These are phyloP conservation scores for Phania funesta DNA, from an alignment of 2,888 invertebrate genomes.

Conservation along the genomic window DNA sequence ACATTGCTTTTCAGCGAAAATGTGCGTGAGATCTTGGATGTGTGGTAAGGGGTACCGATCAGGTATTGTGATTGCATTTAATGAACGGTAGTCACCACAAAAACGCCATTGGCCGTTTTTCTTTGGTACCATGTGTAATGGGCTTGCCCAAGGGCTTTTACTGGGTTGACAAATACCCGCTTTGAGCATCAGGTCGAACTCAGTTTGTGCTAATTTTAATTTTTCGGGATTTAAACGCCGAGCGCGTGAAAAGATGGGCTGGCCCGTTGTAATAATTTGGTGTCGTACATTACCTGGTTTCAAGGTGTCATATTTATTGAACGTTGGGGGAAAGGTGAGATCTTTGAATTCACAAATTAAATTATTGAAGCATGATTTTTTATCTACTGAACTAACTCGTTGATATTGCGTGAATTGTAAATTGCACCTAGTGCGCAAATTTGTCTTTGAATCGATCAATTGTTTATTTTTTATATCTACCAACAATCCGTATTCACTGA, in stretches of 20 bases:
- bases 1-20: slow-evolving; percentile 39
- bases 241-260: slow-evolving; percentile 36
- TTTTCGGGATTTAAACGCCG: slow-evolving; percentile 40
- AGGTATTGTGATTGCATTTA: slow-evolving; percentile 23
- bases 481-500: slow-evolving; percentile 20
- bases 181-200: slow-evolving; percentile 26
- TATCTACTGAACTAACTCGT: slow-evolving; percentile 35
- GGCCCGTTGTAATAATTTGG: slow-evolving; percentile 48
- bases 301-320: slow-evolving; percentile 7
- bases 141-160: slow-evolving; percentile 13
- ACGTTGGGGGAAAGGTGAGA: slow-evolving; percentile 30
- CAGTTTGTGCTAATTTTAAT: slow-evolving; percentile 28
- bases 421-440: slow-evolving; percentile 21
- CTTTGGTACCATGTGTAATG: slow-evolving; percentile 2
- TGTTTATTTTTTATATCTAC: slow-evolving; percentile 27
- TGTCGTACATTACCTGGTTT: slow-evolving; percentile 22
- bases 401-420: slow-evolving; percentile 28
- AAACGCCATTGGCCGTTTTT: slow-evolving; percentile 27
- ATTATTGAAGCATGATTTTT: slow-evolving; percentile 24
- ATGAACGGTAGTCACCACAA: slow-evolving; percentile 35
- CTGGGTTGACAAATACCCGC: slow-evolving; percentile 15
- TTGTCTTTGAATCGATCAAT: slow-evolving; percentile 40
- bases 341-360: slow-evolving; percentile 37
- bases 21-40: slow-evolving; percentile 56
- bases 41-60: slow-evolving; percentile 72